Evolutionary conservation across 1,140 invertebrate genomes (phyloP).

Genomic region (Panagrolaimus sp.): DNA sequence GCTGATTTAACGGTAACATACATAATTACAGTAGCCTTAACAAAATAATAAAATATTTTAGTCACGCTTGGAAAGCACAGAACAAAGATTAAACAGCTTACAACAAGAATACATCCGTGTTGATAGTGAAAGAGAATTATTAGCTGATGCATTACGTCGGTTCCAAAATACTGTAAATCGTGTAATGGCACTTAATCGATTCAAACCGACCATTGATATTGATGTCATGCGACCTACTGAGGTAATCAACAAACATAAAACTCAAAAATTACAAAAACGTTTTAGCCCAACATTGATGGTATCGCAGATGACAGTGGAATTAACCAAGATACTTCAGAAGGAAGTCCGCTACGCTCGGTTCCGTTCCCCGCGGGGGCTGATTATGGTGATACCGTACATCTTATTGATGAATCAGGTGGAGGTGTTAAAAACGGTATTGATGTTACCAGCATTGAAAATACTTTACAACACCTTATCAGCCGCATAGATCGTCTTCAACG

Average conservation of each 20-base stretch:
- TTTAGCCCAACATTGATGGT: slow-evolving; percentile 11
- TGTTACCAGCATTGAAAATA: slow-evolving; percentile 45
- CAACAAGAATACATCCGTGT: slow-evolving; percentile 57
- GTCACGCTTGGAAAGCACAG: slow-evolving; percentile 55
- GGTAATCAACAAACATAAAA: background rate
- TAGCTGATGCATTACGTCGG: slow-evolving; percentile 48
- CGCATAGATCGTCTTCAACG: slow-evolving; percentile 53
- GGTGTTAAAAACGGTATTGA: slow-evolving; percentile 28
- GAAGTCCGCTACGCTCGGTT: slow-evolving; percentile 35
- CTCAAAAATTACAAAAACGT: slow-evolving; percentile 15
- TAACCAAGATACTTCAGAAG: slow-evolving; percentile 13
- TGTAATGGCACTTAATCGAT: slow-evolving; percentile 48
- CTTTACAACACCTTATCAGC: slow-evolving; percentile 46
- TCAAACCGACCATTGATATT: slow-evolving; percentile 34
- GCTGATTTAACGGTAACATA: slow-evolving; percentile 39
- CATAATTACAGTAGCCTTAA: background rate
- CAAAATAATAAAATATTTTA: slow-evolving; percentile 22
- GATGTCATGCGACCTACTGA: slow-evolving; percentile 29
- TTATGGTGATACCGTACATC: slow-evolving; percentile 24
- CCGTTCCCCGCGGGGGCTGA: slow-evolving; percentile 49
- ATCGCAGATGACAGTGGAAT: slow-evolving; percentile 4
- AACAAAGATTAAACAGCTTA: slow-evolving; percentile 51
- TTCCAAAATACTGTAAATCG: slow-evolving; percentile 53
- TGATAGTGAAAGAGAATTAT: slow-evolving; percentile 52
- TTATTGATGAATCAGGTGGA: background rate